Evolutionary conservation across 2,113 vertebrate species (phyloP).

Genomic region (Corapipo altera): DNA sequence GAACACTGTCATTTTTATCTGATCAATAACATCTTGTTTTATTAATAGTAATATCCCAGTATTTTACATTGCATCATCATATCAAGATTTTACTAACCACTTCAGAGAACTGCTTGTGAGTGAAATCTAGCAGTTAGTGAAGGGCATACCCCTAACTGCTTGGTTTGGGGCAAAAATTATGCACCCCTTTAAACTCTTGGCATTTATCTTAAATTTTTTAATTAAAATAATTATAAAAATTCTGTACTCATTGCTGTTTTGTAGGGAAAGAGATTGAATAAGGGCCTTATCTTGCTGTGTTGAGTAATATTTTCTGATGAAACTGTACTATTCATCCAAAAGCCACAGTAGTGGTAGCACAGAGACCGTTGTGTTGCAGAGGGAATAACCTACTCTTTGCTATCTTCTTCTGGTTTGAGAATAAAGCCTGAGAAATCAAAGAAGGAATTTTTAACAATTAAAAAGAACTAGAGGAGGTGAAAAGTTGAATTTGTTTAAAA

Average conservation of each 20-base stretch:
- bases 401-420: background rate
- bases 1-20: background rate
- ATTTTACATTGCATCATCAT: background rate
- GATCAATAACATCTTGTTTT: background rate
- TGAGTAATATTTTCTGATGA: background rate
- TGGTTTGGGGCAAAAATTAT: background rate
- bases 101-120: background rate
- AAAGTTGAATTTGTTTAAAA: background rate
- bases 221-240: constrained; percentile 5
- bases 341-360: background rate
- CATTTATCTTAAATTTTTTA: background rate
- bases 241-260: background rate
- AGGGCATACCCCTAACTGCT: background rate
- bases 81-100: background rate
- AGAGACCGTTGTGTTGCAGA: background rate
- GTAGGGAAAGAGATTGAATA: background rate
- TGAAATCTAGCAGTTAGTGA: background rate
- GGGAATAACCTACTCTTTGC: background rate
- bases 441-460: background rate
- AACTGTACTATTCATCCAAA: background rate
- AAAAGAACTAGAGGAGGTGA: background rate
- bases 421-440: background rate
- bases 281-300: background rate
- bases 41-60: background rate
- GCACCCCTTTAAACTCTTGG: background rate